Percentiles rank a stretch among this genome's conserved stretches.
phyloP scores from a whole-genome alignment of 2,888 invertebrate genomes.

The Ichneumoninae sp. region DNA sequence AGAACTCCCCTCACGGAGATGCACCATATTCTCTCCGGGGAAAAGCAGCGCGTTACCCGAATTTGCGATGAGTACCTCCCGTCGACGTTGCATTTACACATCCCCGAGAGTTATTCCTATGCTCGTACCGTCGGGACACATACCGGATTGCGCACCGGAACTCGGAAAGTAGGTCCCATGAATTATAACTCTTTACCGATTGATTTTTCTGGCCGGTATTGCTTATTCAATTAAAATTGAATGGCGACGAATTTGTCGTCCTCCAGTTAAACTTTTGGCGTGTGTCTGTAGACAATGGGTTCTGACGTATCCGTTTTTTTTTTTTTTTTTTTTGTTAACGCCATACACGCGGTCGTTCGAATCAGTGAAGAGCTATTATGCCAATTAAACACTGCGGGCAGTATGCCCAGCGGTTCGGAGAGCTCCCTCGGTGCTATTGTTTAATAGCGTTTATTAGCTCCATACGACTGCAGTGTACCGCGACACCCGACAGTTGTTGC shows the following conservation, averaged over 20 bases:
- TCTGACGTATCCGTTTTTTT: background rate
- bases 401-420: slow-evolving; percentile 7
- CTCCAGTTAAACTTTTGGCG: background rate
- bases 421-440: slow-evolving; percentile 59
- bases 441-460: slow-evolving; percentile 63
- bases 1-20: slow-evolving; percentile 34
- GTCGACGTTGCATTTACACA: slow-evolving; percentile 37
- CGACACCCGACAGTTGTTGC: slow-evolving; percentile 56
- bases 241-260: background rate
- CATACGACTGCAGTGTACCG: slow-evolving; percentile 43
- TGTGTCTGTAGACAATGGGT: background rate
- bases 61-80: slow-evolving; percentile 52
- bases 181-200: slow-evolving; percentile 5
- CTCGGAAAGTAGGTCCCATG: slow-evolving; percentile 4
- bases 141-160: background rate
- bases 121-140: background rate
- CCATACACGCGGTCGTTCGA: slow-evolving; percentile 15
- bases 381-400: slow-evolving; percentile 51
- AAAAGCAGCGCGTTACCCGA: slow-evolving; percentile 58
- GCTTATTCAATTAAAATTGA: background rate
- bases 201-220: background rate
- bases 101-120: slow-evolving; percentile 16
- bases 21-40: slow-evolving; percentile 50
- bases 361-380: slow-evolving; percentile 35
- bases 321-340: background rate